Base-by-base conservation (phyloP, 1,140 invertebrate genomes). In the Apis cerana region DNA sequence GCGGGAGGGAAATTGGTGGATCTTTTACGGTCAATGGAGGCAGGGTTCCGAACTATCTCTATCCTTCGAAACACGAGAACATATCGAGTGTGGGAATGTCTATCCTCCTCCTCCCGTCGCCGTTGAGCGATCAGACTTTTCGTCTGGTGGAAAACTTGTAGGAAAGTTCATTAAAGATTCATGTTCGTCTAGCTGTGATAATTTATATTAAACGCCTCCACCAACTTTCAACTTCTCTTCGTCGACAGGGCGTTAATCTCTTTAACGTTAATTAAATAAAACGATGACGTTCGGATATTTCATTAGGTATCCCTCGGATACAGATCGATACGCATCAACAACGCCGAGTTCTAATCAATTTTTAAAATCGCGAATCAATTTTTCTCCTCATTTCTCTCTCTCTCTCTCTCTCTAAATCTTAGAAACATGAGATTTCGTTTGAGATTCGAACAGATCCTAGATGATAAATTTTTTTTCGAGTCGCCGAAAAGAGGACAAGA, bases 11-110 rank as follows among this genome's bases (percentile, higher is more conserved):
- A 86, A 86, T 87, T 64, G 75, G 56, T 27, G 59, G 58, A 83
- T 83, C 64, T 61, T 33, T 86, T 87, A 70, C 75, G 75, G 61
- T 82, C 75, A 75, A 80, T 69, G 70, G 50, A 75, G 54, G 79
- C 43, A 19, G 52, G 48, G 50, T 15, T 74, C 85, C 84, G 84
- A 43, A 54, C 33, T n/a, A 13, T 27, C 7, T 59, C 48, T 70
- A 33, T 82, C 58, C 56, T 52, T 74, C 48, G 52, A 68, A 82
- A 82, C 52, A 86, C 62, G 69, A 58, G 80, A 75, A 27, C 68
- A 75, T 11, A 78, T 86, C 69, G 75, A 27, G 68, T 70, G 69
- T 75, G 71, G 64, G 52, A 65, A 86, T 86, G 80, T 78, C 52
- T 68, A 74, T 1, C 33, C 75, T 21, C 11, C 52, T 0, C 52